These are phyloP conservation scores for Tanytarsus gracilentus DNA, from an alignment of 2,888 invertebrate species.

Conservation along the genomic window DNA sequence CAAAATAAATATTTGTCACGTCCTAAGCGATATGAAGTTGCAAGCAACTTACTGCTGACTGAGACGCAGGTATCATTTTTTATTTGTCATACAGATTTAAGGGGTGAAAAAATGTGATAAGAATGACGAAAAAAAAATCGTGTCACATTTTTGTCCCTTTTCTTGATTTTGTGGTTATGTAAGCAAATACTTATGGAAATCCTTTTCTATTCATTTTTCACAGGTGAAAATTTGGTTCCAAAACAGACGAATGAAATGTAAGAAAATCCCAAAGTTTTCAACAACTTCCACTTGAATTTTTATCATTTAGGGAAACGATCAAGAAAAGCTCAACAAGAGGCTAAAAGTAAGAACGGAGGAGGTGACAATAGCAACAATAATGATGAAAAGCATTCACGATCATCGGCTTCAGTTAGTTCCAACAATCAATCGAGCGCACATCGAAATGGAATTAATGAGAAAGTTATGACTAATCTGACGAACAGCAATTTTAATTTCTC, in stretches of 20 bases:
- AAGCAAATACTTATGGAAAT: not conserved
- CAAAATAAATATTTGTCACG: conserved; percentile 98
- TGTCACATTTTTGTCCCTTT: conserved; percentile 6
- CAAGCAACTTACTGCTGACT: conserved; percentile 92
- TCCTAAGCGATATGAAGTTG: conserved; percentile 97
- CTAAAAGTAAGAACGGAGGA: conserved; percentile 50
- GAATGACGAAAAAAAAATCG: conserved; percentile 19
- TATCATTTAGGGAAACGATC: conserved; percentile 94
- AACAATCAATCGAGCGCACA: not conserved
- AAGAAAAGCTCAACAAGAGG: conserved; percentile 89
- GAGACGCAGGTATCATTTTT: conserved; percentile 73
- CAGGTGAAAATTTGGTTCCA: conserved; percentile 60
- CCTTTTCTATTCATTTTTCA: not conserved
- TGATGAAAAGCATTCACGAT: conserved; percentile 10
- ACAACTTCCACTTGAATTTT: not conserved
- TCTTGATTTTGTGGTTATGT: conserved; percentile 27
- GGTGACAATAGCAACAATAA: conserved; percentile 3
- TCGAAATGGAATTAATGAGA: not conserved
- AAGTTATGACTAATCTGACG: conserved; percentile 10
- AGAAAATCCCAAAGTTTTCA: not conserved
- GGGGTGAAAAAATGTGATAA: conserved; percentile 19
- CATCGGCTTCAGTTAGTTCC: not conserved
- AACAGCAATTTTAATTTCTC: conserved; percentile 12
- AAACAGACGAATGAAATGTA: conserved; percentile 98
- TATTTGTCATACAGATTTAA: not conserved